A percentile compares a stretch with the other conserved stretches of the same genome.
Evolutionary conservation across 1,140 invertebrate genomes (phyloP).

Genomic region (Leptinotarsa defecta): DNA sequence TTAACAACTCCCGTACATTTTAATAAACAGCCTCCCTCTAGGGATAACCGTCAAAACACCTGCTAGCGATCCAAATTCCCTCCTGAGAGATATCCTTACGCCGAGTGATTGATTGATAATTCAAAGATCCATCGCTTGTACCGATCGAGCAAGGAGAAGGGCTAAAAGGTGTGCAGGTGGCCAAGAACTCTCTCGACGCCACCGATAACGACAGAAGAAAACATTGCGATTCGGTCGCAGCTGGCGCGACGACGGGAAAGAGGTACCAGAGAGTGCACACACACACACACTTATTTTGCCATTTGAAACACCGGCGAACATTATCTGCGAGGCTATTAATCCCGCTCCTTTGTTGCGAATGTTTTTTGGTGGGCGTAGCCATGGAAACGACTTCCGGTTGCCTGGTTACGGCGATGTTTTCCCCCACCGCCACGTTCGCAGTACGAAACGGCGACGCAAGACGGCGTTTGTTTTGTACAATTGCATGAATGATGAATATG

Average conservation of each 20-base stretch:
- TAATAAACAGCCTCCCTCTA: not conserved
- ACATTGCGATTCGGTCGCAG: slow-evolving; percentile 6
- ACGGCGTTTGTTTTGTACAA: slow-evolving; percentile 49
- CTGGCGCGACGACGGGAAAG: slow-evolving; percentile 11
- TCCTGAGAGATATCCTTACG: not conserved
- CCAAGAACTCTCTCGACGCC: not conserved
- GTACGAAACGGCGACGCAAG: slow-evolving; percentile 45
- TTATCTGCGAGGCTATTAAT: slow-evolving; percentile 54
- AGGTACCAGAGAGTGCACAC: slow-evolving; percentile 21
- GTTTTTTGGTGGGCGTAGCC: slow-evolving; percentile 52
- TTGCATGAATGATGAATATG: slow-evolving; percentile 51
- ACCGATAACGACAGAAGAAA: slow-evolving; percentile 3
- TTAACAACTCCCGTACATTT: no score
- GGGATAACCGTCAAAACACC: not conserved
- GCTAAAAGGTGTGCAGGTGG: not conserved
- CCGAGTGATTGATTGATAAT: not conserved
- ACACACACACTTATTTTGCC: slow-evolving; percentile 50
- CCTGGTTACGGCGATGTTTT: slow-evolving; percentile 42
- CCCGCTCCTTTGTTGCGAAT: slow-evolving; percentile 53
- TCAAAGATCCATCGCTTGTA: not conserved
- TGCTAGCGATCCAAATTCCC: not conserved
- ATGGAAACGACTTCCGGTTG: slow-evolving; percentile 52
- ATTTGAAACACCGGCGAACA: slow-evolving; percentile 52
- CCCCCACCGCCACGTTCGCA: slow-evolving; percentile 32
- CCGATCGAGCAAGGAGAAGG: not conserved